Base-by-base conservation (phyloP, 2,888 invertebrate species). In the Phymatocera aterrima region DNA sequence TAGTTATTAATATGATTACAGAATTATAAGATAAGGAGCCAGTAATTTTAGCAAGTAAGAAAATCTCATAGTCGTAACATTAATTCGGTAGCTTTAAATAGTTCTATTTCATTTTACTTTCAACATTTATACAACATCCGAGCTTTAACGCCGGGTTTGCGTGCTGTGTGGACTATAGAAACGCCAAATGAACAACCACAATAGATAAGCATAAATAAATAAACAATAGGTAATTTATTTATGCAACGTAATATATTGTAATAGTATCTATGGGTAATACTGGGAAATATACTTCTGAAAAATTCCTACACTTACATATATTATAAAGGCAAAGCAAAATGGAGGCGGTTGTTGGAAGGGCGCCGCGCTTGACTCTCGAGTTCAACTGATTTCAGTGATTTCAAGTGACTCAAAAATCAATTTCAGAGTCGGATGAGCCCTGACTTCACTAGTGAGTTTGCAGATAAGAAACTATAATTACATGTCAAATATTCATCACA, bases 121-220 rank as follows among this genome's bases (percentile, higher is more conserved):
- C 37, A 72, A 72, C 48, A 51, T 72, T 72, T 72, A 72, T 72
- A 72, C 72, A 72, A 54, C 34, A 72, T 40, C 72, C 34, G 72
- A 43, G 68, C 72, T 51, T 4, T 72, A 34, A 54, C n/a, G 46
- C 81, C 80, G 80, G 81, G 77, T 78, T 82, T 74, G 83, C 80
- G 84, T 88, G 88, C 88, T 88, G 88, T 88, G 88, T 87, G 83
- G 88, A 88, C 87, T 88, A 88, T 88, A 88, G 72, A 72, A 48
- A 34, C 18, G 51, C 34, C 72, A 18, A 72, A 51, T 72, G 5
- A 72, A 31, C 72, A 68, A 64, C 64, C 37, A 28, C 68, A 68
- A 46, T 5, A 12, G 24, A 68, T 68, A 68, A 28, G 15, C 24
- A 46, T 68, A 46, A 68, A 68, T 46, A 28, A 68, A 43, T 68